phyloP scores from a whole-genome alignment of 2,113 vertebrate species.

The Lophotis ruficrista region DNA sequence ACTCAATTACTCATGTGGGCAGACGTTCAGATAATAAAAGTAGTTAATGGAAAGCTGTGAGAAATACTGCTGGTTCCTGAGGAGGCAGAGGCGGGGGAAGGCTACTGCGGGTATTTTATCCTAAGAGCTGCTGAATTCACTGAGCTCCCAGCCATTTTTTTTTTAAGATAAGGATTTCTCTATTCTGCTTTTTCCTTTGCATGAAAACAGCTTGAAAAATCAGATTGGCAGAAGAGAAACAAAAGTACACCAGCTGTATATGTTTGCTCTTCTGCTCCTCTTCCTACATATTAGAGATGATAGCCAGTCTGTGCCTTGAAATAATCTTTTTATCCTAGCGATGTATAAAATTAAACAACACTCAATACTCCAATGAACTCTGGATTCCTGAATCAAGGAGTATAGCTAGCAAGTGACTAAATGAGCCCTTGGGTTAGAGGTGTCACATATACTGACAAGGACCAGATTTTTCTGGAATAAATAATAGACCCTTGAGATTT shows the following conservation, averaged over 20 bases:
- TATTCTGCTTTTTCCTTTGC: conserved; percentile 25
- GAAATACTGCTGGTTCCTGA: conserved; percentile 69
- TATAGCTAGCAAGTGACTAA: conserved; percentile 9
- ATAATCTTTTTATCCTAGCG: conserved; percentile 17
- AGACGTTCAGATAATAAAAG: conserved; percentile 73
- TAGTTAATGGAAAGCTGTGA: conserved; percentile 67
- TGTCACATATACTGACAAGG: neutral
- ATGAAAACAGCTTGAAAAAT: conserved; percentile 54
- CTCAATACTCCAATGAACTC: neutral
- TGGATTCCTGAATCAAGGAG: neutral
- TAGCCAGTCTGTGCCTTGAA: neutral
- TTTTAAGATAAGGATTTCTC: conserved; percentile 47
- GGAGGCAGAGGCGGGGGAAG: conserved; percentile 55
- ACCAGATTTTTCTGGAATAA: conserved; percentile 16
- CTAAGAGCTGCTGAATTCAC: conserved; percentile 50
- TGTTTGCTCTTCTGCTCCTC: conserved; percentile 11
- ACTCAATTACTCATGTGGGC: conserved; percentile 71
- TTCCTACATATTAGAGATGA: conserved; percentile 12
- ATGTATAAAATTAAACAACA: neutral
- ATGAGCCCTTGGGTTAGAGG: neutral
- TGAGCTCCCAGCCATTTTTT: conserved; percentile 52
- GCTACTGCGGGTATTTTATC: conserved; percentile 53
- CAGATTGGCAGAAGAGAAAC: conserved; percentile 7
- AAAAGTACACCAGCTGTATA: neutral
- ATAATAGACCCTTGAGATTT: conserved; percentile 7